Evolutionary conservation across 92 coral and sea anemone species (phyloP).

Genomic region (Epizoanthus rinbou): DNA sequence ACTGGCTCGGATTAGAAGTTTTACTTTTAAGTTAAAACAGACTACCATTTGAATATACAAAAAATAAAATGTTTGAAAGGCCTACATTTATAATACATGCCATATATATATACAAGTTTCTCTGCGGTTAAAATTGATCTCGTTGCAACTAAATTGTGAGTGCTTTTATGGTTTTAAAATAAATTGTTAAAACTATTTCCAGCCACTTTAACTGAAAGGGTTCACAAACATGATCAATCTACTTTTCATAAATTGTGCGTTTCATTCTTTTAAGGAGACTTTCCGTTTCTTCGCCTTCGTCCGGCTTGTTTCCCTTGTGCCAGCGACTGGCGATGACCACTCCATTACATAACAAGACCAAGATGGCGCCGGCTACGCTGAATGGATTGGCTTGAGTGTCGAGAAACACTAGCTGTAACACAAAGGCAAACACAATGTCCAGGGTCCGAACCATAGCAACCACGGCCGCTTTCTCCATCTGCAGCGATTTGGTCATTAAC

Average conservation of each 20-base stretch:
- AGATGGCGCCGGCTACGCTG: slow-evolving; percentile 85
- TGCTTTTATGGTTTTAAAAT: no score
- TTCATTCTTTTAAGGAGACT: slow-evolving; percentile 15
- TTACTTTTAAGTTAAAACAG: no score
- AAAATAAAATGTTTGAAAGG: no score
- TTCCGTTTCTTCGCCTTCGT: background rate
- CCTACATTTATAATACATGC: no score
- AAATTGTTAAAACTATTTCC: no score
- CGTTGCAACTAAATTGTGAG: no score
- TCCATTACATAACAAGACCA: slow-evolving; percentile 78
- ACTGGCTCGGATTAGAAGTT: no score
- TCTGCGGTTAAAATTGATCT: background rate
- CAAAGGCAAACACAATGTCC: slow-evolving; percentile 93
- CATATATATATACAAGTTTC: no score
- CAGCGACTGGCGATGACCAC: slow-evolving; percentile 77
- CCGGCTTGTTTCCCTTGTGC: slow-evolving; percentile 18
- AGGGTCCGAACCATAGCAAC: slow-evolving; percentile 91
- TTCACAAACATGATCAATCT: background rate
- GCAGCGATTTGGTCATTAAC: slow-evolving; percentile 84
- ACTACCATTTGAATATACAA: no score
- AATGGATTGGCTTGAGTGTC: slow-evolving; percentile 79
- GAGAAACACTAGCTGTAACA: slow-evolving; percentile 85
- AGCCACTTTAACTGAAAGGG: no score
- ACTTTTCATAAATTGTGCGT: background rate
- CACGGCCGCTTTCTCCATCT: slow-evolving; percentile 86